A percentile compares a stretch with the other conserved stretches of the same genome.
Evolutionary conservation across 2,113 vertebrate genomes (phyloP).

Genomic region (Oryzias javanicus): DNA sequence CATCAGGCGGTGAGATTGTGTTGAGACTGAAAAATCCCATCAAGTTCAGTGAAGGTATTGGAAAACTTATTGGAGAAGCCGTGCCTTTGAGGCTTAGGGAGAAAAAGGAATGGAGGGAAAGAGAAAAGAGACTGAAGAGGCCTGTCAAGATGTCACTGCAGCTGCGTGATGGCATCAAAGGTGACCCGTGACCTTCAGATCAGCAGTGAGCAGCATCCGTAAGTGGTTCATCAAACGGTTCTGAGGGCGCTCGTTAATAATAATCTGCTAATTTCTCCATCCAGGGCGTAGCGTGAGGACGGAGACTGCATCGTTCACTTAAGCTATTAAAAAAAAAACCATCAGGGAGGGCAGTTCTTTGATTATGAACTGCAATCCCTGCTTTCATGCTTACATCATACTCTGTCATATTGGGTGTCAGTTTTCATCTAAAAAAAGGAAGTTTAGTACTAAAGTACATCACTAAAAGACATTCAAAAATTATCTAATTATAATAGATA

Average conservation of each 20-base stretch:
- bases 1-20: conserved; percentile 20
- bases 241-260: neutral
- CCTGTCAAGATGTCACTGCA: neutral
- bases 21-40: conserved; percentile 38
- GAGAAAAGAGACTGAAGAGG: conserved; percentile 6
- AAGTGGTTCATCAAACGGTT: neutral
- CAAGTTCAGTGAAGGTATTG: conserved; percentile 28
- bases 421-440: too few relatives aligned
- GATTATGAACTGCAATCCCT: too few relatives aligned
- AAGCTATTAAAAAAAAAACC: neutral
- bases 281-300: neutral
- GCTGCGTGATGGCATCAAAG: conserved; percentile 15
- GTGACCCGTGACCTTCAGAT: neutral
- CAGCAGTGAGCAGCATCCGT: neutral
- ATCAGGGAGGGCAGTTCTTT: too few relatives aligned
- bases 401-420: too few relatives aligned
- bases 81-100: conserved; percentile 15
- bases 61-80: conserved; percentile 14
- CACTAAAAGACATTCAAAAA: too few relatives aligned
- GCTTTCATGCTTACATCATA: too few relatives aligned
- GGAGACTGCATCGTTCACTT: conserved; percentile 1
- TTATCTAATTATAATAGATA: too few relatives aligned
- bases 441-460: too few relatives aligned
- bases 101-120: neutral
- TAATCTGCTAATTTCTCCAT: too few relatives aligned